Evolutionary conservation across 2,113 vertebrate genomes (phyloP).

Genomic region (Sterna hirundo): DNA sequence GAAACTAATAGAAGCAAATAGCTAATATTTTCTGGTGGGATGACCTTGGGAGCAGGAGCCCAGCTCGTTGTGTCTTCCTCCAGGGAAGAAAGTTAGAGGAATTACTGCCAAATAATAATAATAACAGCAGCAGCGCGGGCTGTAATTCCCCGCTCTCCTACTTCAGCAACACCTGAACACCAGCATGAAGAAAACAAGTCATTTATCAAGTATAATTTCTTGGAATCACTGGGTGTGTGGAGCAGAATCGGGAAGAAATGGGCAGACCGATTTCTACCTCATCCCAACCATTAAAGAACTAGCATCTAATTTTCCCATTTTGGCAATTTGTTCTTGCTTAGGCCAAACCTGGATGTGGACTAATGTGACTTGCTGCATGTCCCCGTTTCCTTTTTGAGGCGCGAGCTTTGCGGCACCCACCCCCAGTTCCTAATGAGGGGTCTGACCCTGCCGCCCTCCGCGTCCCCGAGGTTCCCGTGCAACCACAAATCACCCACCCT

Average conservation of each 20-base stretch:
- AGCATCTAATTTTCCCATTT: background rate
- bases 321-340: background rate
- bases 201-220: constrained; percentile 42
- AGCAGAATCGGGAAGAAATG: background rate
- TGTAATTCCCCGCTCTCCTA: constrained; percentile 10
- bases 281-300: background rate
- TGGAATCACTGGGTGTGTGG: background rate
- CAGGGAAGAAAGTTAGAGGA: constrained; percentile 34
- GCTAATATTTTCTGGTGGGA: constrained; percentile 31
- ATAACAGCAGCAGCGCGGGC: background rate
- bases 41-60: constrained; percentile 40
- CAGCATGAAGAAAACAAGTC: constrained; percentile 20
- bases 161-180: constrained; percentile 20
- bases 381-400: background rate
- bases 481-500: background rate
- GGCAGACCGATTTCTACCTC: background rate
- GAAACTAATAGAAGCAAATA: constrained; percentile 44
- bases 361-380: background rate
- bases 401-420: background rate
- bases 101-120: constrained; percentile 57
- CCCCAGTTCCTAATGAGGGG: background rate
- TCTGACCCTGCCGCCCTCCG: fast-evolving
- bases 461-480: background rate
- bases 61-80: constrained; percentile 19
- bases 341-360: background rate